Base-by-base conservation (phyloP, 2,797 vertebrate genomes). In the Ceyx erithaca region DNA sequence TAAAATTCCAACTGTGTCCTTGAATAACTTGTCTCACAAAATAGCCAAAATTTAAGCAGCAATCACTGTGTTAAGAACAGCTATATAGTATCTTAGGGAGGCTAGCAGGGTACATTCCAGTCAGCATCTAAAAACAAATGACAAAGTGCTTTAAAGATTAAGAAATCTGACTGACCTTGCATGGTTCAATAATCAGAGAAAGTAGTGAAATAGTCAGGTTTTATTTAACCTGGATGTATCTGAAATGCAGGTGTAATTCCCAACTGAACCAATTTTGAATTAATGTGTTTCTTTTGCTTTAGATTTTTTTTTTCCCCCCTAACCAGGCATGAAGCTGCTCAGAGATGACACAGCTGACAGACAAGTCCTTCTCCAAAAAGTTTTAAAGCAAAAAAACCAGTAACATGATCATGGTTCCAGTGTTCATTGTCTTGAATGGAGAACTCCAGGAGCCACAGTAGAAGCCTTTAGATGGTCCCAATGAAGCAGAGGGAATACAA, bases 21-120 rank as follows among this genome's bases (percentile, higher is more conserved):
- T 58, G n/a, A 80, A 59, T 59, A 46, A 22, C 28, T 83, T 85
- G 52, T 79, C 61, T 33, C 31, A 72, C 12, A 41, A 81, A 91
- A 76, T 5, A 80, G 66, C 79, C 14, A 88, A 77, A 93, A 80
- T 73, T 46, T 80, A 90, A 88, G 88, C 49, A 82, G 71, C 19
- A 37, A 81, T 66, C 22, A 30, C 55, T 73, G n/a, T 33, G 57
- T 67, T 46, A 86, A 72, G 23, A 25, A 72, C 26, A 51, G 79
- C 51, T 89, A 23, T 23, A 89, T 25, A 79, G 82, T 51, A 63
- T 91, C 87, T 92, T 84, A 92, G 72, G 88, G 93, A 96, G 72
- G 89, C 89, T 92, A 95, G 79, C 67, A 95, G 91, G 94, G 80
- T 89, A 94, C 90, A 93, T 97, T 96, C 85, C 91, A 93, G 88